phyloP scores from a whole-genome alignment of 2,888 invertebrate species.

The Seira musarum region DNA sequence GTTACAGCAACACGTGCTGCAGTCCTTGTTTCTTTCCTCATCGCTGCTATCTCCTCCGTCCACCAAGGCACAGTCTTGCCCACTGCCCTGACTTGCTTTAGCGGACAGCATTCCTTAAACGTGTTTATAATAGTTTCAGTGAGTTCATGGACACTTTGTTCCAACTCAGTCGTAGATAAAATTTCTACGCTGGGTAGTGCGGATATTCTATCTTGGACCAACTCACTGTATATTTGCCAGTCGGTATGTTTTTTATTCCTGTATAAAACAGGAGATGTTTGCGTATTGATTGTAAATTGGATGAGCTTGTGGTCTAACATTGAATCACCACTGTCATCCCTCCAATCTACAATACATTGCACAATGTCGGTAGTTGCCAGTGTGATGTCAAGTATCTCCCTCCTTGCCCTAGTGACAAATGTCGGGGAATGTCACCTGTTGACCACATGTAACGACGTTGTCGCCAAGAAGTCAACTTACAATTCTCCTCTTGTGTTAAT shows the following conservation, averaged over 20 bases:
- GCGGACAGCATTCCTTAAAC: constrained; percentile 31
- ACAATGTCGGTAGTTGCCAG: constrained; percentile 9
- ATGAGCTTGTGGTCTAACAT: constrained; percentile 54
- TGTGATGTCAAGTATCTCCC: constrained; percentile 52
- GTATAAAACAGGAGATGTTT: neutral
- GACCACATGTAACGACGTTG: constrained; percentile 32
- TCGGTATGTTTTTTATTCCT: constrained; percentile 43
- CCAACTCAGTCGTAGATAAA: neutral
- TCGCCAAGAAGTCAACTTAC: constrained; percentile 29
- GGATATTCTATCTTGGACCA: neutral
- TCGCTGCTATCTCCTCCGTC: constrained; percentile 28
- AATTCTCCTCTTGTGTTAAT: constrained; percentile 37
- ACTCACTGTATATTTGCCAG: constrained; percentile 13
- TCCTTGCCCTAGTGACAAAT: constrained; percentile 41
- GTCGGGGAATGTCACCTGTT: constrained; percentile 52
- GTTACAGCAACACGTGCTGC: too few relatives aligned
- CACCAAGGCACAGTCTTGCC: constrained; percentile 43
- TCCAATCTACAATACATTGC: constrained; percentile 28
- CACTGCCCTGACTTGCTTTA: neutral
- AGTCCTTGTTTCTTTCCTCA: too few relatives aligned
- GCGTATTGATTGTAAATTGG: neutral
- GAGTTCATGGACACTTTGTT: neutral
- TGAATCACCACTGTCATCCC: constrained; percentile 36
- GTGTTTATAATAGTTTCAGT: neutral
- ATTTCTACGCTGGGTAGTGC: neutral